Evolutionary conservation across 2,797 vertebrate genomes (phyloP).

Genomic region (Dendrocincla tyrannina): DNA sequence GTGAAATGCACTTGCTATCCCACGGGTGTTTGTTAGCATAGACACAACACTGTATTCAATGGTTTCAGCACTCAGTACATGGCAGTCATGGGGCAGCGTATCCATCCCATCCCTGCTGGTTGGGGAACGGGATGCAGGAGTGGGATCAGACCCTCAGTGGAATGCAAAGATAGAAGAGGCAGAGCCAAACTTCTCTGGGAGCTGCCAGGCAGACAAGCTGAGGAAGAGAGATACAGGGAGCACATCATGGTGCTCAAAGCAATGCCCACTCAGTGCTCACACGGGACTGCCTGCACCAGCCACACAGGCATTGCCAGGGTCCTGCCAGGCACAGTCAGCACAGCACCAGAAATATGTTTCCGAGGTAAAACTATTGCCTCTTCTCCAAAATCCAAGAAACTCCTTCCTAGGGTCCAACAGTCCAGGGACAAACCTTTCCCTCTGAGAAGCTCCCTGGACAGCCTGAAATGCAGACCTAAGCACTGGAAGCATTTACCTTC

Average conservation of each 20-base stretch:
- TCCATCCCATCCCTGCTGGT: neutral
- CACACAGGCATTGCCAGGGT: rapidly evolving
- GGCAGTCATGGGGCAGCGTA: rapidly evolving
- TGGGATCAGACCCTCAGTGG: rapidly evolving
- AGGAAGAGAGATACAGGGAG: neutral
- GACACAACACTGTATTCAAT: neutral
- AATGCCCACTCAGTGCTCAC: rapidly evolving
- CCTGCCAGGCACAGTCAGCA: neutral
- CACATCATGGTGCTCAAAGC: rapidly evolving
- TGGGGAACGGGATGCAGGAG: neutral
- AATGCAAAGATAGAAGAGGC: neutral
- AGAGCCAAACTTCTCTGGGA: neutral
- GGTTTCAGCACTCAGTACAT: neutral
- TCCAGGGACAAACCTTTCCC: neutral
- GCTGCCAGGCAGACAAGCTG: neutral
- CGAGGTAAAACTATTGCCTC: neutral
- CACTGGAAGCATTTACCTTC: neutral
- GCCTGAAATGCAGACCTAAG: neutral
- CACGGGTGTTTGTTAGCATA: neutral
- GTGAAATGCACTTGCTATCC: neutral
- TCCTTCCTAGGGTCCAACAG: neutral
- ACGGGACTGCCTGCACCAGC: neutral
- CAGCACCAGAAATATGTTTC: neutral
- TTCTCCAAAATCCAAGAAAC: neutral
- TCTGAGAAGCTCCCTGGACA: neutral